Conservation (phyloP, 2,797 vertebrate genomes). For the Rousettus madagascariensis region DNA sequence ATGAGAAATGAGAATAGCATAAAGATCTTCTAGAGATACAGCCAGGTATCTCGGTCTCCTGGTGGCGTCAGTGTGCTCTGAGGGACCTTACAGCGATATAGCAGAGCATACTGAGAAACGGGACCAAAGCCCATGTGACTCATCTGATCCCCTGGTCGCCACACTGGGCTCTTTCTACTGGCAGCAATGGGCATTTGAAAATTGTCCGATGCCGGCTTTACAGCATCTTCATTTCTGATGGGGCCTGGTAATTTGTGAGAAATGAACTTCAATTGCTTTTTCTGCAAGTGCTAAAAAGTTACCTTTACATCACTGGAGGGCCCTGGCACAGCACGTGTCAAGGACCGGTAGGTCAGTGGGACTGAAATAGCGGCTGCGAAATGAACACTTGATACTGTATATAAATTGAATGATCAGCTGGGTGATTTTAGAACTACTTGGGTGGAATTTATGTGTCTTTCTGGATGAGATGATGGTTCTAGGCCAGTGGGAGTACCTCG, state of each 20-base stretch:
- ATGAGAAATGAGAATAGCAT: not conserved
- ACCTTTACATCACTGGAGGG: conserved; percentile 38
- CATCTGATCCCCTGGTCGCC: not conserved
- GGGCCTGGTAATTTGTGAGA: conserved; percentile 57
- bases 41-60: not conserved
- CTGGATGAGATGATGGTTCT: conserved; percentile 58
- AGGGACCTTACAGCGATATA: not conserved
- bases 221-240: conserved; percentile 46
- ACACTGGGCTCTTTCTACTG: not conserved
- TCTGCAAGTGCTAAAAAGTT: conserved; percentile 64
- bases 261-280: conserved; percentile 69
- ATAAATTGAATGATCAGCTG: conserved; percentile 76
- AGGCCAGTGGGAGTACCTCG: conserved; percentile 51
- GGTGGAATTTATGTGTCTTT: conserved; percentile 60
- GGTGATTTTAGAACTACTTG: conserved; percentile 70
- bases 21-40: not conserved
- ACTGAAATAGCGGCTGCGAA: conserved; percentile 67
- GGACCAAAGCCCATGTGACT: not conserved
- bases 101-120: not conserved
- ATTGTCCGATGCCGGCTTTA: not conserved
- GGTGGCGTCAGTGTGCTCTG: not conserved
- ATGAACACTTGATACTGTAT: conserved; percentile 71
- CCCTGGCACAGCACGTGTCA: conserved; percentile 30
- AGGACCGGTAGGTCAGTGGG: not conserved
- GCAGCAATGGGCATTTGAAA: not conserved